A percentile compares a stretch with the other conserved stretches of the same genome.
Conservation (phyloP, 2,797 vertebrate genomes). For the Lerista edwardsae region DNA sequence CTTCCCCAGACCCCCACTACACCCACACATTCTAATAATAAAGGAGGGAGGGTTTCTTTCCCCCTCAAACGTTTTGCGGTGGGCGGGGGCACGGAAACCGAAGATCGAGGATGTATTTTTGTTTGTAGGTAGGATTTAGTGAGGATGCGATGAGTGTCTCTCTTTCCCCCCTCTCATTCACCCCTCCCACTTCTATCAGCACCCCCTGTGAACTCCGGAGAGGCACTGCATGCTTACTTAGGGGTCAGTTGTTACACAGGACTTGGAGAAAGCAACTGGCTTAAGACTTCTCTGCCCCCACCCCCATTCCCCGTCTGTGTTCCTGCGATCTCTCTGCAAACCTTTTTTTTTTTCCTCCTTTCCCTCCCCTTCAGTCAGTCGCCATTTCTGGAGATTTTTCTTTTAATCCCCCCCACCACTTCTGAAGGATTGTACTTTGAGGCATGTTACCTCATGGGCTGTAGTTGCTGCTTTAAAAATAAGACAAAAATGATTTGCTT, state of each 20-base stretch:
- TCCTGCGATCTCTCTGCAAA: slow-evolving; percentile 27
- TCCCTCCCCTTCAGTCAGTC: slow-evolving; percentile 61
- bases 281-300: slow-evolving; percentile 44
- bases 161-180: not conserved
- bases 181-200: slow-evolving; percentile 63
- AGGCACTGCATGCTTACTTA: slow-evolving; percentile 76
- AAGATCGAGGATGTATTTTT: not conserved
- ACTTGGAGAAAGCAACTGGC: slow-evolving; percentile 67
- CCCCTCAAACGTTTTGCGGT: not conserved
- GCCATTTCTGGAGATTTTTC: slow-evolving; percentile 73
- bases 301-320: not conserved
- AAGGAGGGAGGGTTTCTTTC: not conserved
- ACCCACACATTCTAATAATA: not conserved
- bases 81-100: not conserved
- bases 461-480: too few relatives aligned
- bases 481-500: not conserved
- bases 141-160: slow-evolving; percentile 54
- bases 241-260: slow-evolving; percentile 81
- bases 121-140: slow-evolving; percentile 1
- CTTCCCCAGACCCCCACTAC: not conserved
- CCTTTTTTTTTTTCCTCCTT: slow-evolving; percentile 38
- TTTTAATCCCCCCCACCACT: slow-evolving; percentile 18
- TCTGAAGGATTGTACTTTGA: not conserved
- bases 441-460: slow-evolving; percentile 1
- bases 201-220: slow-evolving; percentile 75